A percentile compares a stretch with the other conserved stretches of the same genome.
Conservation (phyloP, 2,888 invertebrate species). For the Leptopilina drosophilae region DNA sequence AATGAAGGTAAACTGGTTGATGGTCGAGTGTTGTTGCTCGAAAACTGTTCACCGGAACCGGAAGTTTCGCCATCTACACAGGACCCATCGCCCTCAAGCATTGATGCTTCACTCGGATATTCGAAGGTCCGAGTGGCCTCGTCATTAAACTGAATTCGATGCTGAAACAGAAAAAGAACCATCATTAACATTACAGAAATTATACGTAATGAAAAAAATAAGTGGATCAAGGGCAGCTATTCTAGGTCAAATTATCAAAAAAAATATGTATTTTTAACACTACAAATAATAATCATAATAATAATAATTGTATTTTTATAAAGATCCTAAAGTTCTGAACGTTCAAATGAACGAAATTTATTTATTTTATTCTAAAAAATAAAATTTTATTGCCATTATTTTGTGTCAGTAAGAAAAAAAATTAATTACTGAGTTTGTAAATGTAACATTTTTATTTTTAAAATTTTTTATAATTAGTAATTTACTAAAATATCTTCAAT, state of each 20-base stretch:
- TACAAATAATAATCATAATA: too few species aligned
- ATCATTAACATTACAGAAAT: background rate
- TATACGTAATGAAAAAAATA: background rate
- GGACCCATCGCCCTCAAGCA: constrained; percentile 81
- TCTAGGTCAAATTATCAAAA: background rate
- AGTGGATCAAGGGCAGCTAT: background rate
- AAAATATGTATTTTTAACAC: too few species aligned
- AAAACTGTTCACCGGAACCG: constrained; percentile 67
- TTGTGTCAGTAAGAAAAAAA: too few species aligned
- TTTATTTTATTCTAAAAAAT: too few species aligned
- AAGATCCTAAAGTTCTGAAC: too few species aligned
- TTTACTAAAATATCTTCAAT: too few species aligned
- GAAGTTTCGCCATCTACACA: constrained; percentile 71
- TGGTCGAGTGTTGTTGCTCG: constrained; percentile 64
- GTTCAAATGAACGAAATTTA: too few species aligned
- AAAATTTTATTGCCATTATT: too few species aligned
- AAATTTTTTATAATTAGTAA: too few species aligned
- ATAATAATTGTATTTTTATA: too few species aligned
- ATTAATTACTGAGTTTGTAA: too few species aligned
- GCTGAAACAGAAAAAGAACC: constrained; percentile 78
- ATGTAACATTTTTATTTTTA: too few species aligned
- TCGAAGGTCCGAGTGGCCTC: constrained; percentile 92
- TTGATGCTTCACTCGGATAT: constrained; percentile 94
- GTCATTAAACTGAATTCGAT: constrained; percentile 94
- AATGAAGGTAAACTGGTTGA: constrained; percentile 69